Percentiles rank a stretch among this genome's conserved stretches.
Conservation (phyloP, 2,113 vertebrate genomes). For the Anseranas semipalmata region DNA sequence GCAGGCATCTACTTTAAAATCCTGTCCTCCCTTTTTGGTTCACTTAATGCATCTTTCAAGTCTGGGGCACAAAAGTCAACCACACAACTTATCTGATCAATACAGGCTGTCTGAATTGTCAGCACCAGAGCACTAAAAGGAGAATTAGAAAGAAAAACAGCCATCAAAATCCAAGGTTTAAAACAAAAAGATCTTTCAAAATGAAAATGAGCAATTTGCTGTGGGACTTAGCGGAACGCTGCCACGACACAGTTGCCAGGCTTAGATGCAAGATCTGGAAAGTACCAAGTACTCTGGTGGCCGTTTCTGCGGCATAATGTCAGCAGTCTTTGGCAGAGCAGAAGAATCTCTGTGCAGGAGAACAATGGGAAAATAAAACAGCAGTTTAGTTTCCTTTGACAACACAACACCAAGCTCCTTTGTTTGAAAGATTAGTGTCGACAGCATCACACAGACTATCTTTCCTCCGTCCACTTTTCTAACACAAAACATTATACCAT, state of each 20-base stretch:
- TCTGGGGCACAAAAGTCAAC: neutral
- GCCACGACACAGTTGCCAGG: neutral
- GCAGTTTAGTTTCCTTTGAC: constrained; percentile 42
- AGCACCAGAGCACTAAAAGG: neutral
- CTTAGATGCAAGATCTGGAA: neutral
- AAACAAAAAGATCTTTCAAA: neutral
- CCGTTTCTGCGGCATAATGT: neutral
- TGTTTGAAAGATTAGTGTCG: constrained; percentile 25
- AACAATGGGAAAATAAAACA: constrained; percentile 38
- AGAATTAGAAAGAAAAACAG: neutral
- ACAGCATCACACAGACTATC: constrained; percentile 5
- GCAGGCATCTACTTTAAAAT: constrained; percentile 1
- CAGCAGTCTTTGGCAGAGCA: neutral
- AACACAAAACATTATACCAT: neutral
- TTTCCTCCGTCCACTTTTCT: constrained; percentile 16
- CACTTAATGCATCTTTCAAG: constrained; percentile 33
- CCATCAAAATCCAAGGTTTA: neutral
- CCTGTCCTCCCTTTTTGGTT: constrained; percentile 5
- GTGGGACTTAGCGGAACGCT: neutral
- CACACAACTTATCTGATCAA: neutral
- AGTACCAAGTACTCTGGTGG: neutral
- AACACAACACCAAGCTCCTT: neutral
- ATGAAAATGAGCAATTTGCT: neutral
- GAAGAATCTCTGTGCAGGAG: neutral
- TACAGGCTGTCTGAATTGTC: neutral